Evolutionary conservation across 2,113 vertebrate species (phyloP).

Genomic region (Talpa occidentalis): DNA sequence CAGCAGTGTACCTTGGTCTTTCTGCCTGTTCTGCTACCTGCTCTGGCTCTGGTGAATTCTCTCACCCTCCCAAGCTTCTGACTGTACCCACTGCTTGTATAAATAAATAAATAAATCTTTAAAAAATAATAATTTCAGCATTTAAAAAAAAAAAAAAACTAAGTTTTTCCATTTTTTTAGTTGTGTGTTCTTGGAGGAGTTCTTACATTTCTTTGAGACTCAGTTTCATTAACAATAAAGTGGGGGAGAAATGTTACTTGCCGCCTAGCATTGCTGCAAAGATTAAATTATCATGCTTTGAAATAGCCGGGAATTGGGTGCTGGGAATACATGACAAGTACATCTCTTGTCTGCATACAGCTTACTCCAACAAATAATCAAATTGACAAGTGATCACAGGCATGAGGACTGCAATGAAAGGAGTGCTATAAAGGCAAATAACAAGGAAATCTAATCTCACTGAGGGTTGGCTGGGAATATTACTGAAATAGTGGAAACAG

Average conservation of each 20-base stretch:
- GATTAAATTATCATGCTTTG: background rate
- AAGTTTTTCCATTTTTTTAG: background rate
- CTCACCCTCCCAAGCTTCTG: no score
- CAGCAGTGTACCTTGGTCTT: no score
- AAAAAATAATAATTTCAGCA: no score
- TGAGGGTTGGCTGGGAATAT: background rate
- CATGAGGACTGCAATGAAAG: background rate
- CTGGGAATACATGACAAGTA: background rate
- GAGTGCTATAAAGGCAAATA: background rate
- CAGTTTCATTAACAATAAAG: background rate
- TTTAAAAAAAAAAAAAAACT: no score
- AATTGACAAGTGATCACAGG: background rate
- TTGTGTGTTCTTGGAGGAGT: background rate
- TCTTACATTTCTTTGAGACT: constrained; percentile 10
- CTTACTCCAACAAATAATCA: background rate
- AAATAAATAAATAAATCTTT: no score
- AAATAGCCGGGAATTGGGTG: background rate
- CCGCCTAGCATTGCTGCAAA: background rate
- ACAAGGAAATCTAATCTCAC: background rate
- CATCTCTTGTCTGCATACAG: background rate
- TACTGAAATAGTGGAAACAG: background rate
- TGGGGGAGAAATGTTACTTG: background rate
- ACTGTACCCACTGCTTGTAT: no score
- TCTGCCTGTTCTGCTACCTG: no score
- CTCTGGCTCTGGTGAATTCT: no score